Conservation (phyloP, 2,888 invertebrate species). For the Shargacucullia verbasci region DNA sequence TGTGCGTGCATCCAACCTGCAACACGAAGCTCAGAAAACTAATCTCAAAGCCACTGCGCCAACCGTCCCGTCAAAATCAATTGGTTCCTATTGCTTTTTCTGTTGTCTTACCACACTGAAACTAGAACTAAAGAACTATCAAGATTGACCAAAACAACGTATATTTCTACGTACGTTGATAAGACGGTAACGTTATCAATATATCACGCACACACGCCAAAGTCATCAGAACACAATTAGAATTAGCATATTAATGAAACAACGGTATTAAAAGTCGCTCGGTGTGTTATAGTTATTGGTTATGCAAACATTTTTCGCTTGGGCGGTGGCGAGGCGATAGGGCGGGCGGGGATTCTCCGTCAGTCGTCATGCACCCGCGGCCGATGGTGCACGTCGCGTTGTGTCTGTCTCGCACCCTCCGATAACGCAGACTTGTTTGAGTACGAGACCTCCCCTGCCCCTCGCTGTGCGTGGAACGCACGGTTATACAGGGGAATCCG, state of each 20-base stretch:
- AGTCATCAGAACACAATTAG: conserved; percentile 39
- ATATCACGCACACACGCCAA: conserved; percentile 19
- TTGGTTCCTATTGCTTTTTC: no score
- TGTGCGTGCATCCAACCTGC: no score
- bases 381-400: conserved; percentile 66
- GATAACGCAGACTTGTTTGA: conserved; percentile 56
- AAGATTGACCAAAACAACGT: conserved; percentile 16
- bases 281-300: conserved; percentile 49
- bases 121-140: conserved; percentile 7
- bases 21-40: no score
- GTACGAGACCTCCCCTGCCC: conserved; percentile 48
- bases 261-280: conserved; percentile 65
- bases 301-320: conserved; percentile 73
- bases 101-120: conserved; percentile 6
- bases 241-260: conserved; percentile 69
- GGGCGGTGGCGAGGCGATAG: conserved; percentile 78
- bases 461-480: conserved; percentile 27
- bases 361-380: conserved; percentile 77
- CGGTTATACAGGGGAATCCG: conserved; percentile 47
- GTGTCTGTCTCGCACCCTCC: conserved; percentile 32
- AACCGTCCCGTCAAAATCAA: no score
- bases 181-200: conserved; percentile 9
- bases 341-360: conserved; percentile 77
- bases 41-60: no score
- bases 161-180: conserved; percentile 9